These are phyloP conservation scores for Strigamia transsilvanica DNA, from an alignment of 2,888 invertebrate genomes.

Conservation along the genomic window DNA sequence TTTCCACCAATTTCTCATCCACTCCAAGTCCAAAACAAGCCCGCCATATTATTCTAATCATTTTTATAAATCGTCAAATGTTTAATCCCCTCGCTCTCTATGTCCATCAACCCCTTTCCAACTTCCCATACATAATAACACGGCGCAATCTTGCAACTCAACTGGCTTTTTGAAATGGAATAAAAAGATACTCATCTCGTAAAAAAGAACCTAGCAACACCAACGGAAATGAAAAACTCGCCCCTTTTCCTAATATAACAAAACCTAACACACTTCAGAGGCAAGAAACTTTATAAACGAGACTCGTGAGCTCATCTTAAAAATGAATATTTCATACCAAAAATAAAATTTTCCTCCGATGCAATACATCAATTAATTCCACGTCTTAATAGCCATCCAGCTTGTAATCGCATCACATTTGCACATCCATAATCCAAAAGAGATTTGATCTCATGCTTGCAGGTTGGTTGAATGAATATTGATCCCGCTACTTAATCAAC, in stretches of 20 bases:
- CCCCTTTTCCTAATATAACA: slow-evolving; percentile 1
- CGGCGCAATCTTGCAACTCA: not conserved
- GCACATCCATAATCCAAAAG: not conserved
- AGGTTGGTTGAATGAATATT: not conserved
- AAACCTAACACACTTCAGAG: slow-evolving; percentile 15
- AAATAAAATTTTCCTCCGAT: no score
- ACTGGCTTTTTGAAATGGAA: slow-evolving; percentile 41
- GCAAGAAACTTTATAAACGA: not conserved
- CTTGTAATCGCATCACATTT: not conserved
- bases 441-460: not conserved
- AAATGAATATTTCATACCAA: no score
- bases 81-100: not conserved
- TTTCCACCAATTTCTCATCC: no score
- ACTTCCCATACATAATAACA: slow-evolving; percentile 8
- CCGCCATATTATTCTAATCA: not conserved
- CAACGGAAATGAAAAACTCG: slow-evolving; percentile 48
- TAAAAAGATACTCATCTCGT: slow-evolving; percentile 48
- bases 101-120: slow-evolving; percentile 11
- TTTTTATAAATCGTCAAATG: not conserved
- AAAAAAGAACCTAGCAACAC: slow-evolving; percentile 43
- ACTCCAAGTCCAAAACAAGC: not conserved
- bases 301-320: not conserved
- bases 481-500: slow-evolving; percentile 34
- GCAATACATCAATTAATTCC: not conserved
- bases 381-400: not conserved